phyloP scores from a whole-genome alignment of 2,888 invertebrate species.

The Rhodophaea formosa region DNA sequence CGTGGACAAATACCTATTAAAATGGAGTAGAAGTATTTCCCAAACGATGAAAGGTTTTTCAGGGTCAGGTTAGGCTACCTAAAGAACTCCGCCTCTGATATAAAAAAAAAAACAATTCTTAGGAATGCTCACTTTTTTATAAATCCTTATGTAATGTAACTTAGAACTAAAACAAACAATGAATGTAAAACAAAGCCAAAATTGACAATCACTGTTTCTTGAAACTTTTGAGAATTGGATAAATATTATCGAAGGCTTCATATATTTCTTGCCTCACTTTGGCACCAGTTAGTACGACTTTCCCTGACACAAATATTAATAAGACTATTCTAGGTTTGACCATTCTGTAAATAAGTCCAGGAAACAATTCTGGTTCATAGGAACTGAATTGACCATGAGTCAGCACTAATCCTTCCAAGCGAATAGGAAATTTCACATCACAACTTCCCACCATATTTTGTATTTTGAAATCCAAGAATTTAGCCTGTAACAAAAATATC shows the following conservation, averaged over 20 bases:
- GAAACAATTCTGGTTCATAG: slow-evolving; percentile 99
- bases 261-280: slow-evolving; percentile 96
- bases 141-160: slow-evolving; percentile 24
- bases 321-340: slow-evolving; percentile 98
- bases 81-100: too few relatives aligned
- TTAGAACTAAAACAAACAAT: slow-evolving; percentile 9
- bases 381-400: slow-evolving; percentile 89
- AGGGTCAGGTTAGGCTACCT: too few relatives aligned
- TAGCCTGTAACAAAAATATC: slow-evolving; percentile 81
- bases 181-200: slow-evolving; percentile 16
- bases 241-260: slow-evolving; percentile 97
- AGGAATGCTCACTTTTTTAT: slow-evolving; percentile 13
- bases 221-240: slow-evolving; percentile 97
- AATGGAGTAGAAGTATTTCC: too few relatives aligned
- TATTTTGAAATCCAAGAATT: slow-evolving; percentile 90
- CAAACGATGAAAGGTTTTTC: too few relatives aligned
- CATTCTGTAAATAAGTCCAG: slow-evolving; percentile 99
- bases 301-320: slow-evolving; percentile 99
- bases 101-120: not conserved
- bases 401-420: slow-evolving; percentile 86
- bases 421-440: slow-evolving; percentile 89
- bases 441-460: slow-evolving; percentile 91
- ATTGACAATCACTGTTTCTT: slow-evolving; percentile 85
- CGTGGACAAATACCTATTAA: too few relatives aligned
- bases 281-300: slow-evolving; percentile 98